Base-by-base conservation (phyloP, 2,113 vertebrate species). In the Cryptomyrus ogoouensis region DNA sequence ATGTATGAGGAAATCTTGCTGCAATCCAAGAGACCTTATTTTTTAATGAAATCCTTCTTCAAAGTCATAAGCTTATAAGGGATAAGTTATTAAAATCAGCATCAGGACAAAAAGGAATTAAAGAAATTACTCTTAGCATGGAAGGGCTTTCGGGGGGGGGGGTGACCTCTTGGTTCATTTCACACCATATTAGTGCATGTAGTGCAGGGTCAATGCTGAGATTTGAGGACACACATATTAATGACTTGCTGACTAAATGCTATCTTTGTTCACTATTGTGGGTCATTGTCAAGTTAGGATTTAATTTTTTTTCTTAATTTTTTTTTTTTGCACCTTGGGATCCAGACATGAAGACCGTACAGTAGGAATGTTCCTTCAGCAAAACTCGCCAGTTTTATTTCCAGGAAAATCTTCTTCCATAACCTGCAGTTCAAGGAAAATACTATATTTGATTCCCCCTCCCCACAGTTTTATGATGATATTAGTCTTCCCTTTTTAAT, bases 371-470 rank as follows among this genome's bases (percentile, higher is more conserved):
- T 93, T 93, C 93, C 92, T 80, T 52, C 12, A 47, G 17, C 8
- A 52, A 44, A 62, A 83, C 91, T 89, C 92, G 91, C 92, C 93
- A 91, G 91, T 91, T 91, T 91, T 4, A 87, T 88, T 62, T 88
- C 52, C 27, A 24, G 92, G 86, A 93, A 91, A 66, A 93, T 89
- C 89, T 90, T 91, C 93, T 92, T 88, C 92, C 92, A 93, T 94
- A 94, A 91, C 93, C 92, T 47, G 90, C 88, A 94, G 95, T 95
- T 96, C 93, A 95, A 95, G 94, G 95, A 93, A 96, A 95, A 95
- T 93, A 93, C 95, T 95, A 95, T 94, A 95, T 96, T 95, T 95
- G 94, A 95, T 95, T 17, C 35, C 42, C 35, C 94, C 92, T 56
- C 90, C 44, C 62, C 88, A 89, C 0, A 1, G 88, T 83, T 92